A percentile compares a stretch with the other conserved stretches of the same genome.
Conservation (phyloP, 1,140 invertebrate species). For the Eupeodes corollae region DNA sequence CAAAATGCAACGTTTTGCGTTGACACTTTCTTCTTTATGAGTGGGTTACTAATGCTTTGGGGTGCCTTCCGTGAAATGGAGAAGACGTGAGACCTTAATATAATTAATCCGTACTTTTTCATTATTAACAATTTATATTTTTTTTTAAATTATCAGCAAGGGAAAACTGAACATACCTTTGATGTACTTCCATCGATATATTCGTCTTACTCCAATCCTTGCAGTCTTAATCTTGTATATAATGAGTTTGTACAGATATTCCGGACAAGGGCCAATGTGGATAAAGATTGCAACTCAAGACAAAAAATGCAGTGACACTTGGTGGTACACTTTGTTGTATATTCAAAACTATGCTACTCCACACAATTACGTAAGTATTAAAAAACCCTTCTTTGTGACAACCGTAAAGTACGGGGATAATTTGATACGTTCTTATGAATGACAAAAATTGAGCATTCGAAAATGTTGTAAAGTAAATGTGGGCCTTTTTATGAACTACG, state of each 20-base stretch:
- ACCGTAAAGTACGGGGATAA: too few species aligned
- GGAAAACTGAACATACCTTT: conserved; percentile 6
- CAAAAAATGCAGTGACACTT: conserved; percentile 54
- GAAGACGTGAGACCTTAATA: conserved; percentile 49
- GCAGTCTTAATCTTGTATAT: conserved; percentile 44
- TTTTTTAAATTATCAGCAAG: conserved; percentile 43
- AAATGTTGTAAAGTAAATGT: too few species aligned
- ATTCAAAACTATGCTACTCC: conserved; percentile 67
- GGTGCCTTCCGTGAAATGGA: conserved; percentile 53
- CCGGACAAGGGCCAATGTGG: conserved; percentile 50
- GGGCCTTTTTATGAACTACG: too few species aligned
- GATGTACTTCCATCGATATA: conserved; percentile 3
- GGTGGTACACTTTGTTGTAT: conserved; percentile 78
- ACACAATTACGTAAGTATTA: conserved; percentile 24
- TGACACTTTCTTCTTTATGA: conserved; percentile 57
- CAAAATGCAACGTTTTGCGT: conserved; percentile 50
- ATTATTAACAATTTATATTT: conserved; percentile 46
- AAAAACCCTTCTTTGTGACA: too few species aligned
- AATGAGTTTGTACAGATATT: conserved; percentile 42
- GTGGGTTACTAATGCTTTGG: conserved; percentile 54
- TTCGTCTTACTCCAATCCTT: conserved; percentile 25
- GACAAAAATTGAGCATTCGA: too few species aligned
- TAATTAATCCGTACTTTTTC: too few species aligned
- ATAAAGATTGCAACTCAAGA: conserved; percentile 43
- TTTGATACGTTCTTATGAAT: too few species aligned